A percentile compares a stretch with the other conserved stretches of the same genome.
Conservation (phyloP, 2,797 vertebrate genomes). For the Myiotriccus ornatus region DNA sequence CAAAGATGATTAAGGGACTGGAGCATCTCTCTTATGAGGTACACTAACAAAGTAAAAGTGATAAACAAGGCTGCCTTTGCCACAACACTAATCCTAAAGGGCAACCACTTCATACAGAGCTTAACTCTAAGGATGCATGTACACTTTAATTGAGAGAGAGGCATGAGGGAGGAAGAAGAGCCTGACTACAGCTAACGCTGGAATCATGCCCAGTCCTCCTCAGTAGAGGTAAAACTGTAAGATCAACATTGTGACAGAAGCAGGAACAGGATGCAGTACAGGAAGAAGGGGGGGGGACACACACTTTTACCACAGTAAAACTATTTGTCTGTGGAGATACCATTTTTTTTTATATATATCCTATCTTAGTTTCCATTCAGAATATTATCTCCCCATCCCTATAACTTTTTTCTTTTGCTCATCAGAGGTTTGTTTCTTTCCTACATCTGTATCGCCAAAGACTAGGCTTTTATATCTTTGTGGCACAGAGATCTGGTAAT, state of each 20-base stretch:
- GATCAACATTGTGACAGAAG: background rate
- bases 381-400: background rate
- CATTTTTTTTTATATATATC: background rate
- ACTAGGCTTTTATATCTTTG: background rate
- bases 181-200: background rate
- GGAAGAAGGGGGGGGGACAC: background rate
- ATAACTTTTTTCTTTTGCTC: background rate
- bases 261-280: background rate
- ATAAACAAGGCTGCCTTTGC: background rate
- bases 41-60: background rate
- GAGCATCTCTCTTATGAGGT: background rate
- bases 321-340: background rate
- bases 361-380: background rate
- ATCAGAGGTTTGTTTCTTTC: background rate
- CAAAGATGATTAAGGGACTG: background rate
- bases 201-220: background rate
- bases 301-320: background rate
- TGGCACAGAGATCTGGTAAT: background rate
- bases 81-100: background rate
- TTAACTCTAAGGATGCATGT: background rate
- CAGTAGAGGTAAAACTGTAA: background rate
- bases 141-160: background rate
- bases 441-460: background rate
- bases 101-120: background rate
- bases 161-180: background rate